Base-by-base conservation (phyloP, 1,140 invertebrate species). In the Neoseiulus cucumeris region DNA sequence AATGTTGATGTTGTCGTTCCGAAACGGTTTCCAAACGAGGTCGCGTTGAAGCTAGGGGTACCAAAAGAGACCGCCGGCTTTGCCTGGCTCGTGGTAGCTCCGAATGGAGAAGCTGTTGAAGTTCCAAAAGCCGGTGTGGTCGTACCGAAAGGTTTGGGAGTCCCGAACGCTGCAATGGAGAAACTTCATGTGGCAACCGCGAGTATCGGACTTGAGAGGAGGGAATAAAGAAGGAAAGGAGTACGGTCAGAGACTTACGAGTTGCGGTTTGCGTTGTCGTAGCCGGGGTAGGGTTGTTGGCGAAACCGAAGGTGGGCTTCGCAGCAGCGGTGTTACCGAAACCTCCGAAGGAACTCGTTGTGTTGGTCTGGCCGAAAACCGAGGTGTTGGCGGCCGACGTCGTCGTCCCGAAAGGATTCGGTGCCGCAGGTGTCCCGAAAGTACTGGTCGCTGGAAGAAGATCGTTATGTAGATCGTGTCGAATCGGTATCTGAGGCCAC, bases 111-210 rank as follows among this genome's bases (percentile, higher is more conserved):
- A 2, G 72, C 69, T 18, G 73, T 69, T 7, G 71, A 68, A 20
- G 71, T 69, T 14, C 75, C 76, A 70, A 78, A 78, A 64, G 69
- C 70, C 17, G 70, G 68, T 5, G 76, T 64, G 68, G 71, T 70
- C 71, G 71, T 73, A 29, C 70, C 73, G 68, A 73, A 76, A 6
- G 74, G 70, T 44, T 70, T 70, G 2, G 66, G 55, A n/a, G 69
- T 66, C 44, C 73, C 73, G 64, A 74, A 74, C 2, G 72, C 47
- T 28, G 44, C 39, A 29, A 39, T n/a, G 33, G 33, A 39, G 33
- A 39, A 39, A 39, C 4, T 39, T 9, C 33, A 39, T 39, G 33
- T 6, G 9, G 4, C 33, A 9, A 9, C 4, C 33, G 4, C n/a
- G n/a, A n/a, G n/a, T n/a, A 39, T 39, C 9, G 4, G 33, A 39